Base-by-base conservation (phyloP, 2,797 vertebrate genomes). In the Jordanella pulchra region DNA sequence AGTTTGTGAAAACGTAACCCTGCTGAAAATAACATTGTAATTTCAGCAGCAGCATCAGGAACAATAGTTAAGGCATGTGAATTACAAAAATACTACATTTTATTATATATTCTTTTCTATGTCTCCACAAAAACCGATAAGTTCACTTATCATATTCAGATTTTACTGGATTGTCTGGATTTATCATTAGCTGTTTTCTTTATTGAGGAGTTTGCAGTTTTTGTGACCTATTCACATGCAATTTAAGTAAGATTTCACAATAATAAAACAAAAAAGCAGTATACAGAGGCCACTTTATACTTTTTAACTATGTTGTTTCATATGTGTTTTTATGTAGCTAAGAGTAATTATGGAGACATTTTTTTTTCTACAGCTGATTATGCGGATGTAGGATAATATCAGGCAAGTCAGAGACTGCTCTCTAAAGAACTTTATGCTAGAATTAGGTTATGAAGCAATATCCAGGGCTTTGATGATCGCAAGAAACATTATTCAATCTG, bases 101-200 rank as follows among this genome's bases (percentile, higher is more conserved):
- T 67, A 1, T 73, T 28, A 69, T 67, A 71, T 65, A 72, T 48
- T 81, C 42, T 2, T 35, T 14, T 23, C 12, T 80, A 55, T 25
- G 28, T 68, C 58, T 77, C 76, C 81, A 80, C 73, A 78, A 80
- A 75, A 67, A 35, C 64, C 3, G 51, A 80, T 63, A 73, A 32
- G 25, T 78, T 55, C n/a, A 47, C 60, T 76, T 69, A 55, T 69
- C 72, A 71, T 72, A 69, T 54, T 30, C 11, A n/a, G 42, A 61
- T 53, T 55, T 23, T 48, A 3, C 23, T 35, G 25, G 25, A 42
- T 30, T 53, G 47, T 71, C 69, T 61, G 64, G 72, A 68, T 76
- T 56, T 67, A 73, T 84, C 55, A 68, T 72, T 66, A 53, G 71
- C 60, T 58, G 68, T 81, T 58, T 70, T 54, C 45, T 28, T 71